Evolutionary conservation across 2,113 vertebrate species (phyloP), one percentile per base, ranked within the genome.

Genomic region (Osmerus eperlanus): DNA sequence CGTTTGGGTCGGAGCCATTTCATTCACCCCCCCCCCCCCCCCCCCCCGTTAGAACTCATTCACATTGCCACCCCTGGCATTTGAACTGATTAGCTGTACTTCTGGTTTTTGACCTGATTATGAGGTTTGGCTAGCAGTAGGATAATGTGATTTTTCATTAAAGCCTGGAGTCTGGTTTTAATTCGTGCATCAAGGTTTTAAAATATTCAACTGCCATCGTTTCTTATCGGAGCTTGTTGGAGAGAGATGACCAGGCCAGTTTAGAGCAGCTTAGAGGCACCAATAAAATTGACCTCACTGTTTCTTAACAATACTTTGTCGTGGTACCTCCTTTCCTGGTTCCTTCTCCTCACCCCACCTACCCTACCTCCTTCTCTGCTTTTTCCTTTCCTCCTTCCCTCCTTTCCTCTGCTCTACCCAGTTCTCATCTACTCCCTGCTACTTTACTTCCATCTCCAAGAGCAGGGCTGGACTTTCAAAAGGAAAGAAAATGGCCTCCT

Each of bases 241-340:
- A 47, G 41, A 11, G 41, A 47, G 9, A 12, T 47, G 41, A 9
- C 41, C 8, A 47, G 41, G 32, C 32, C 32, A 36, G 32, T 8
- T 28, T 36, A 7, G 32, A 7, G 7, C 32, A 36, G 32, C 32
- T 36, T 36, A 36, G 32, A 36, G 32, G 32, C 32, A 36, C 74
- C 72, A 61, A 70, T 80, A 54, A 1, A 21, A n/a, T 73, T 64
- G 71, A 81, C 75, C 71, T 68, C 73, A 65, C 60, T 72, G 67
- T 0, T 19, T 66, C 36, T 19, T 19, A 55, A 13, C 53, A 12
- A 23, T 9, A 21, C 12, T 21, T 18, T 61, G 6, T 23, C 66
- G 1, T 18, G n/a, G 19, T 13, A 21, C 16, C 36, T 19, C 32
- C 28, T 7, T 12, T 23, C n/a, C 19, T 58, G 2, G 16, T 58